Base-by-base conservation (phyloP, 2,888 invertebrate species). In the Drosophila buzzatii region DNA sequence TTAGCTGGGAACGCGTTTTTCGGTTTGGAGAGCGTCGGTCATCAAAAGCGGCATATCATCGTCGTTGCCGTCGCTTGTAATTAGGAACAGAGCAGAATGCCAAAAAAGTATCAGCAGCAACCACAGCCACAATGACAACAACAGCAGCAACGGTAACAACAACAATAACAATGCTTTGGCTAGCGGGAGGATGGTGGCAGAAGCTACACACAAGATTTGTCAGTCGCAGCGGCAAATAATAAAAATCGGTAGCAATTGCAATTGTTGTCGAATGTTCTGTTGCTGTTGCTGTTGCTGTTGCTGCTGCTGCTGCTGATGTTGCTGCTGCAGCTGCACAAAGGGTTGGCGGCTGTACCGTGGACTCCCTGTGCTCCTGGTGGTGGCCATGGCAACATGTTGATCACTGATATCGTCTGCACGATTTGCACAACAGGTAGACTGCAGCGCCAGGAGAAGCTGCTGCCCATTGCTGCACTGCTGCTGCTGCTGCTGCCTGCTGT, bases 231-330 rank as follows among this genome's bases (percentile, higher is more conserved):
- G 58, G 73, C 76, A 85, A 88, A 85, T 79, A 88, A 88, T 80
- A 85, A 85, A 86, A 87, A 87, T 88, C 86, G 74, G 90, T 88
- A 87, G 90, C 90, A 88, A 89, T 85, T 89, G 90, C 85, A 87
- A 85, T 82, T 88, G 85, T 87, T 88, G 83, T 79, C 71, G 74
- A 74, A 74, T 81, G 74, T 71, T 71, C 62, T 69, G 77, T 73
- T 73, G 56, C 27, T 60, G 70, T 60, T 45, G 64, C 65, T n/a
- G 56, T 61, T 45, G 76, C 65, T 65, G 72, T 57, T 44, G 61
- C 23, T 23, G 56, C 9, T 57, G 69, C 16, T 67, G 63, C 63
- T 45, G 76, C 65, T 65, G 72, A 56, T 41, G 61, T 52, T 14
- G 56, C 14, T 57, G 73, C 33, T 68, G 64, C 75, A 47, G 78